Evolutionary conservation across 2,113 vertebrate species (phyloP).

Genomic region (Buteo buteo): DNA sequence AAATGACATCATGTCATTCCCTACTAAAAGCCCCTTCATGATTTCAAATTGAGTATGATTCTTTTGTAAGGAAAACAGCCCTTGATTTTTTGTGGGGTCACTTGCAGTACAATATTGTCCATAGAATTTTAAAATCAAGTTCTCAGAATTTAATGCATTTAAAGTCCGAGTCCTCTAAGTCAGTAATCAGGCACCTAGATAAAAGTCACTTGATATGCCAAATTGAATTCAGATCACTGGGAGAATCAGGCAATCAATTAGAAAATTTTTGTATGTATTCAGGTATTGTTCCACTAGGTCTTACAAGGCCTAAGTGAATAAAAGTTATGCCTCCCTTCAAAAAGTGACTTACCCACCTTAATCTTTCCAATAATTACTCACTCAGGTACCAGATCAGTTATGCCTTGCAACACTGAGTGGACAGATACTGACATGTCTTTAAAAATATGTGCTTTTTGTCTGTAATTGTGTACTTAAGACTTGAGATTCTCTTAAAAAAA

Average conservation of each 20-base stretch:
- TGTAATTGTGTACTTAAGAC: background rate
- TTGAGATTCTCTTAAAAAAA: background rate
- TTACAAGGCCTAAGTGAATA: background rate
- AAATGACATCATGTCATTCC: background rate
- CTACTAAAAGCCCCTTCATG: background rate
- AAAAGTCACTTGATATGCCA: background rate
- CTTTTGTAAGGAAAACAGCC: background rate
- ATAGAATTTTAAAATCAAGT: background rate
- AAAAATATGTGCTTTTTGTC: background rate
- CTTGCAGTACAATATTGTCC: background rate
- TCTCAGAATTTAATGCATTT: background rate
- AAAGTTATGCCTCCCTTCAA: background rate
- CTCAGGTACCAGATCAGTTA: background rate
- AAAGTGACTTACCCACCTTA: background rate
- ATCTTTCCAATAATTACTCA: background rate
- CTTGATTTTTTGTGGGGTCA: background rate
- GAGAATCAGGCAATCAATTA: background rate
- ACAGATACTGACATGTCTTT: background rate
- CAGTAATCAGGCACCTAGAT: background rate
- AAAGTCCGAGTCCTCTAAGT: background rate
- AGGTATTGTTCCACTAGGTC: background rate
- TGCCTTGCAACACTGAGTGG: background rate
- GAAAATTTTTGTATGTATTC: background rate
- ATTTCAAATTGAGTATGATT: background rate
- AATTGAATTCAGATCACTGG: background rate